Percentiles rank a stretch among this genome's conserved stretches.
Evolutionary conservation across 1,140 invertebrate genomes (phyloP).

Genomic region (Cydia pomonella): DNA sequence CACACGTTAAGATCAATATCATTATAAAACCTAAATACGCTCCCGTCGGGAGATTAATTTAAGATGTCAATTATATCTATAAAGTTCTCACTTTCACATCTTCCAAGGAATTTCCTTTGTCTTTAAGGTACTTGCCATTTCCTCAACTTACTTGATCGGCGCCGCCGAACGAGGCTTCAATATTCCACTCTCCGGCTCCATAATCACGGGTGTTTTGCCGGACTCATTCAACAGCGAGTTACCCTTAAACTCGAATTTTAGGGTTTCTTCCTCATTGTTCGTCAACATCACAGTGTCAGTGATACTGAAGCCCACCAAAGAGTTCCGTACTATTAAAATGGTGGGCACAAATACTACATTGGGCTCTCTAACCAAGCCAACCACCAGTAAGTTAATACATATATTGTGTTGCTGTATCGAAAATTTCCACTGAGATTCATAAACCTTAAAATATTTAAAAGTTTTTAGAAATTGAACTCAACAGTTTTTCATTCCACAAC

Average conservation of each 20-base stretch:
- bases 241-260: conserved; percentile 72
- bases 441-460: conserved; percentile 51
- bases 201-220: conserved; percentile 64
- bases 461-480: neutral
- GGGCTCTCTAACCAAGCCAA: conserved; percentile 68
- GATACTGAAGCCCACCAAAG: conserved; percentile 64
- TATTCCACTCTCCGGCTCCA: conserved; percentile 60
- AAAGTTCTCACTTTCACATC: too few relatives aligned
- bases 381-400: conserved; percentile 60
- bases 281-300: conserved; percentile 58
- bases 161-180: conserved; percentile 65
- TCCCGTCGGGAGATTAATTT: too few relatives aligned
- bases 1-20: too few relatives aligned
- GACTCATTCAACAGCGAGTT: conserved; percentile 70
- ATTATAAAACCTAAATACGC: too few relatives aligned
- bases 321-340: conserved; percentile 66
- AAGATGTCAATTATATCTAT: too few relatives aligned
- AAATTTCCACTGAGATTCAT: conserved; percentile 73
- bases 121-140: neutral
- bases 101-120: too few relatives aligned
- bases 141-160: conserved; percentile 59
- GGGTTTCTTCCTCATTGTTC: conserved; percentile 62
- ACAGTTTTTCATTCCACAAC: too few relatives aligned
- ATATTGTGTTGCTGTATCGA: conserved; percentile 56
- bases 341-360: conserved; percentile 66